Percentiles rank a stretch among this genome's conserved stretches.
Conservation (phyloP, 2,888 invertebrate species). For the Acrobasis consociella region DNA sequence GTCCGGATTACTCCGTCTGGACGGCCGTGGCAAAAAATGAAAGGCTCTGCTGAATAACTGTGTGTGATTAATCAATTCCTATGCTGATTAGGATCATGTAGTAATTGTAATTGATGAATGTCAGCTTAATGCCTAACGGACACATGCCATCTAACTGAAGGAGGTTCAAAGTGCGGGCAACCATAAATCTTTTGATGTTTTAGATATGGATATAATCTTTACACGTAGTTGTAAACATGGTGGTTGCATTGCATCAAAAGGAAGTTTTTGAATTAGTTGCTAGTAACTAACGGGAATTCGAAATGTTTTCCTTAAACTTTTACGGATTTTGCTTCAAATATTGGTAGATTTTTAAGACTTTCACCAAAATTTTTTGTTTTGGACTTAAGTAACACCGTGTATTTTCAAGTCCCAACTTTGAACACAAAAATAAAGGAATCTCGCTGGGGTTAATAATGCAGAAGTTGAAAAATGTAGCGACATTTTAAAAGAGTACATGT, state of each 20-base stretch:
- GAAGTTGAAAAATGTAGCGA: constrained; percentile 14
- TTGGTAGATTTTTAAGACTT: background rate
- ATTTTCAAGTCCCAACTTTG: background rate
- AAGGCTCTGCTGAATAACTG: constrained; percentile 2
- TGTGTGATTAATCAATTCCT: background rate
- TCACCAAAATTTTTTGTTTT: background rate
- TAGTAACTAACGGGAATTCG: too few species aligned
- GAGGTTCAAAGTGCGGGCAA: background rate
- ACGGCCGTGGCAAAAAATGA: background rate
- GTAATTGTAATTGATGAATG: constrained; percentile 2
- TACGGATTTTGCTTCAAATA: background rate
- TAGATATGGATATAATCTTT: background rate
- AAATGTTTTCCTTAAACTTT: background rate
- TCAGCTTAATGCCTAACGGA: background rate
- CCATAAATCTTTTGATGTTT: background rate
- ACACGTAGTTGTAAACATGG: background rate
- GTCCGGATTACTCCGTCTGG: constrained; percentile 11
- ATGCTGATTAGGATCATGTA: background rate
- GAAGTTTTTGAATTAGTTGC: too few species aligned
- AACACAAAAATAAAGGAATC: background rate
- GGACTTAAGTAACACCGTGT: background rate
- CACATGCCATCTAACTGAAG: background rate
- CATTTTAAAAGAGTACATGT: constrained; percentile 8
- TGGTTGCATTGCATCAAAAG: too few species aligned
- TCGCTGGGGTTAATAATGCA: constrained; percentile 7